Evolutionary conservation across 2,113 vertebrate genomes (phyloP).

Genomic region (mouse (Mus musculus)): GRCm39 chr8:80306501-80307000

Average conservation of each 20-base stretch:
- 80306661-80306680: neutral
- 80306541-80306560: neutral
- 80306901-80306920: neutral
- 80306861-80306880: neutral
- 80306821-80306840: neutral
- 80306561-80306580: neutral
- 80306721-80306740: neutral
- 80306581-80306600: neutral
- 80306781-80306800: neutral
- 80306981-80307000: neutral
- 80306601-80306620: neutral
- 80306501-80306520: too few relatives aligned
- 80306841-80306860: neutral
- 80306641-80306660: neutral
- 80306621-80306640: neutral
- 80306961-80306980: neutral
- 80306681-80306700: neutral
- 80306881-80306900: neutral
- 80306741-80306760: neutral
- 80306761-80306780: neutral
- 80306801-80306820: neutral
- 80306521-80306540: slow-evolving; percentile 44
- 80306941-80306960: neutral
- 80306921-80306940: neutral
- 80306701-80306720: neutral